Base-by-base conservation (phyloP, 92 coral and sea anemone species). In the Porites rus region DNA sequence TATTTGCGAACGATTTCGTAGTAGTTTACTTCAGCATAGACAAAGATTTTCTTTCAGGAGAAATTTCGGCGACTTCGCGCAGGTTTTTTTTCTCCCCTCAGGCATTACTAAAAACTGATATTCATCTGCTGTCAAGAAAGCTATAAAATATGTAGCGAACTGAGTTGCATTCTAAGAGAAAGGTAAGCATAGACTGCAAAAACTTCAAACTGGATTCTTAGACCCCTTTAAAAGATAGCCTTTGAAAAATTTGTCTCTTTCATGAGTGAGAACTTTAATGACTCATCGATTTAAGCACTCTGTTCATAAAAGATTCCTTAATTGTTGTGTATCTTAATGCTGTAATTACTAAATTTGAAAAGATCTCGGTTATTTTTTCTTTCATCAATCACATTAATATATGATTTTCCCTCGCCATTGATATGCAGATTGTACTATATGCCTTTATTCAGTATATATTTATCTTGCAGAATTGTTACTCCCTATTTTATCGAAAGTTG, bases 1-100 rank as follows among this genome's bases (percentile, higher is more conserved):
- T 53, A 74, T 74, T 71, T 74, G 78, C 65, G 54, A n/a, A 20
- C 54, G 14, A 51, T 56, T 75, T 54, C 59, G 20, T 54, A 53
- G 64, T 51, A 53, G 24, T n/a, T 11, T 56, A 24, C 46, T 20
- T 75, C 66, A 75, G 52, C 64, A 51, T 56, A 10, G 79, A 75
- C 25, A 21, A 64, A 21, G 20, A 22, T 56, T 75, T 75, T 63
- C 25, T 75, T 53, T 46, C 14, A 53, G 20, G 19, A 24, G 56
- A 63, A 53, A 18, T 11, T 75, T 53, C 52, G 13, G 12, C 20
- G 28, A 63, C 46, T n/a, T 50, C 22, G 8, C 50, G 20, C 79
- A 73, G 46, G 46, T 6, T 38, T 38, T 38, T 38, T 38, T 38
- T 38, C 46, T 38, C 46, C 46, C 46, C 46, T 38, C 6, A 38